phyloP scores from a whole-genome alignment of 2,113 vertebrate genomes.

The Vimba vimba region DNA sequence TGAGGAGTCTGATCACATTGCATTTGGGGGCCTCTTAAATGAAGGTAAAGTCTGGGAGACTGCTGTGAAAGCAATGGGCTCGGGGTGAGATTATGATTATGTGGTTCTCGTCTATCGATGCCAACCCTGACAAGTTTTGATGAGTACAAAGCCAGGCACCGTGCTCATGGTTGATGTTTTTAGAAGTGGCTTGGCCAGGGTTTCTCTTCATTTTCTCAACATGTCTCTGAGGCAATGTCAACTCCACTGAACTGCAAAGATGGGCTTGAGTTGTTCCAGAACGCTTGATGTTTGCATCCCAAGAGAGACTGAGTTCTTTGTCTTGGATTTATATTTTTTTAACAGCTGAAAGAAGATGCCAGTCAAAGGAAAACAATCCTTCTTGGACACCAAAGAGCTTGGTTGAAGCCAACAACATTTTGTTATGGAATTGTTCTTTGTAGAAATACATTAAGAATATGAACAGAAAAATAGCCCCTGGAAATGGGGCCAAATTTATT shows the following conservation, averaged over 20 bases:
- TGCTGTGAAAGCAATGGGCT: constrained; percentile 33
- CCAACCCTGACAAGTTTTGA: constrained; percentile 29
- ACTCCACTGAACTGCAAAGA: constrained; percentile 41
- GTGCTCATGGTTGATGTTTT: constrained; percentile 57
- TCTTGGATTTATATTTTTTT: constrained; percentile 16
- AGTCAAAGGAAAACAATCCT: constrained; percentile 24
- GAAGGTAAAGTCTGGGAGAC: constrained; percentile 40
- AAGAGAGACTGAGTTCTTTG: constrained; percentile 29
- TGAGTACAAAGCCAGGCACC: constrained; percentile 22
- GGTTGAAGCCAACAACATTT: constrained; percentile 7
- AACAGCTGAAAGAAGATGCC: constrained; percentile 28
- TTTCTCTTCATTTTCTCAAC: constrained; percentile 55
- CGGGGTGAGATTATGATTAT: constrained; percentile 41
- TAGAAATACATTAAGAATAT: constrained; percentile 6
- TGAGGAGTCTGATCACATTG: constrained; percentile 62
- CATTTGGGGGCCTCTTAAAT: constrained; percentile 38
- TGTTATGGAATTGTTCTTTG: constrained; percentile 50
- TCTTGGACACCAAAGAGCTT: constrained; percentile 22
- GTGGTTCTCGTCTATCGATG: constrained; percentile 30
- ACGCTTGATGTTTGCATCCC: constrained; percentile 13
- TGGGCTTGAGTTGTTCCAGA: constrained; percentile 2
- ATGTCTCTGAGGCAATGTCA: constrained; percentile 62
- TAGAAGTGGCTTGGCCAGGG: constrained; percentile 58
- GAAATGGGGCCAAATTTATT: not conserved
- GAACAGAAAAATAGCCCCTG: constrained; percentile 14